Base-by-base conservation (phyloP, 2,797 vertebrate species). In the Falco cherrug region DNA sequence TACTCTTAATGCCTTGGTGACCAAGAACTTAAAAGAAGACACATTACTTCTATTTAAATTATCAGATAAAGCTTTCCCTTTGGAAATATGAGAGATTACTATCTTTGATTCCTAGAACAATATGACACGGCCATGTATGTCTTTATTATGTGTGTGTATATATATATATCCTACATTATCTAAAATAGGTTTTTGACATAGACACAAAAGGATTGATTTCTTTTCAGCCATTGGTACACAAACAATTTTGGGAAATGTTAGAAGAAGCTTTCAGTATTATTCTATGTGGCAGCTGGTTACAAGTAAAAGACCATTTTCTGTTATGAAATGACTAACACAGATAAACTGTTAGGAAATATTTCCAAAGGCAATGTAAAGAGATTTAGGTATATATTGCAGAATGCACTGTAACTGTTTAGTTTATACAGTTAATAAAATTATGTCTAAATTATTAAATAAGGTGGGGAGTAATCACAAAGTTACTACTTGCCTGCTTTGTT, bases 391-490 rank as follows among this genome's bases (percentile, higher is more conserved):
- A 39, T 39, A 39, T 86, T 90, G 70, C 67, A 82, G 71, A 84
- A 87, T 20, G 45, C 43, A 84, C 16, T 67, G 57, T 63, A 84
- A 69, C 20, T 91, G 60, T 84, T 96, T 94, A 73, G 94, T 95
- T 96, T 87, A 87, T 83, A 64, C 86, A 78, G 69, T 78, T 96
- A 84, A 95, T 87, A 96, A 82, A 96, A 91, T 73, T 1, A 78
- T 45, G 83, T 90, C 51, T 89, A 69, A 92, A 95, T 94, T 95
- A 95, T 94, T 96, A 64, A 95, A 94, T 87, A 95, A 95, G 15
- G 51, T 51, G 67, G 81, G 41, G 65, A 96, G 26, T 68, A 94
- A 95, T 92, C 48, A 75, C n/a, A 83, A 84, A 82, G 61, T 75
- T 93, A 84, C 78, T 84, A 91, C 63, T 88, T 87, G 85, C 69